Percentiles rank a stretch among this genome's conserved stretches.
Conservation (phyloP, 2,113 vertebrate genomes). For the Parotia lawesii region DNA sequence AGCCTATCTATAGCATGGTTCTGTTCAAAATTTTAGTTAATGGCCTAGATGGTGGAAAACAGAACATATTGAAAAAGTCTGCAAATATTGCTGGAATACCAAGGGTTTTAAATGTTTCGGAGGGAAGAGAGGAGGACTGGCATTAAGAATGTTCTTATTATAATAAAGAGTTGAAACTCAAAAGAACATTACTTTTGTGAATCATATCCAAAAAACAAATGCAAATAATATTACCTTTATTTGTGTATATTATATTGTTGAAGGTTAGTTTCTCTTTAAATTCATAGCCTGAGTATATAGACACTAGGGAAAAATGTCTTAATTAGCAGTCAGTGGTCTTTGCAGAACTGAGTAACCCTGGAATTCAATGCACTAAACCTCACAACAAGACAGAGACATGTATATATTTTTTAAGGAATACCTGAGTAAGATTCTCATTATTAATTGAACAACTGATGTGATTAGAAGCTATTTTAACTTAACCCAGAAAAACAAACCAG, state of each 20-base stretch:
- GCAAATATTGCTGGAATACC: neutral
- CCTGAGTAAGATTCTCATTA: neutral
- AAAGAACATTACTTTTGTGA: neutral
- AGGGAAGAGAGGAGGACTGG: neutral
- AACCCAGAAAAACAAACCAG: neutral
- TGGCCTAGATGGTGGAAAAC: neutral
- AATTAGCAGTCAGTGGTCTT: neutral
- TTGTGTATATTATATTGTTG: neutral
- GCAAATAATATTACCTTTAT: neutral
- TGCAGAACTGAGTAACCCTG: neutral
- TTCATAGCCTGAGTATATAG: neutral
- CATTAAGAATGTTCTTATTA: neutral
- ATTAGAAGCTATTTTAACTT: neutral
- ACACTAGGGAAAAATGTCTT: neutral
- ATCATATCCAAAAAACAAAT: neutral
- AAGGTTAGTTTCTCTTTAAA: neutral
- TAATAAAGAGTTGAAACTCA: neutral
- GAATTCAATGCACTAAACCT: neutral
- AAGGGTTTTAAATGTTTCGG: neutral
- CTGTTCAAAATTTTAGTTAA: neutral
- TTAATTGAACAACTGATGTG: neutral
- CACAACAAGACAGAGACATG: neutral
- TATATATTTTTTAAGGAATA: neutral
- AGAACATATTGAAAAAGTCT: neutral
- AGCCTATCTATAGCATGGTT: neutral